Conservation (phyloP, 2,797 vertebrate species). For the Myiothlypis chrysogaster region DNA sequence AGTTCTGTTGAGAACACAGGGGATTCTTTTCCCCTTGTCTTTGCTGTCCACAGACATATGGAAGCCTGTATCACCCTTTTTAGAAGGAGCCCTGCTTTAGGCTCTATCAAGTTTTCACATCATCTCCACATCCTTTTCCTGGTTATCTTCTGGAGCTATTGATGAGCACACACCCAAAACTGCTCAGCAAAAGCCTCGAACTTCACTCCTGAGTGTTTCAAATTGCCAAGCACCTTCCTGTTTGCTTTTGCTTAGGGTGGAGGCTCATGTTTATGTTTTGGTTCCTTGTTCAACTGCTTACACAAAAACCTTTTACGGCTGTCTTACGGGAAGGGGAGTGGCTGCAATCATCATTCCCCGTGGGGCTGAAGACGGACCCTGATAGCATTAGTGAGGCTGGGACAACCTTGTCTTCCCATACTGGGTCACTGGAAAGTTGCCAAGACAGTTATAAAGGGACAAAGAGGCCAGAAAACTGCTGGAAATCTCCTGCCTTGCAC, state of each 20-base stretch:
- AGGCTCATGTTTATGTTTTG: background rate
- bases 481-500: background rate
- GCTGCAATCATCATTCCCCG: background rate
- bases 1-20: background rate
- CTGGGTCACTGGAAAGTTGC: background rate
- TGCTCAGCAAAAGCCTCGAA: background rate
- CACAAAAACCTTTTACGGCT: background rate
- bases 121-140: background rate
- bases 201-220: background rate
- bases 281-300: background rate
- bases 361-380: background rate
- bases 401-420: background rate
- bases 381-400: background rate
- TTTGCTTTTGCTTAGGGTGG: slow-evolving; percentile 9
- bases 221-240: background rate
- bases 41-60: background rate
- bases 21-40: accelerated
- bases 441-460: background rate
- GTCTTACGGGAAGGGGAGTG: background rate
- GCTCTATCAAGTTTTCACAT: background rate
- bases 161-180: accelerated
- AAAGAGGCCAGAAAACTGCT: background rate
- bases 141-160: background rate
- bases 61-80: background rate
- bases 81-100: background rate